Evolutionary conservation across 2,888 invertebrate genomes (phyloP), one percentile per base, ranked within the genome.

Genomic region (Noctua janthe): DNA sequence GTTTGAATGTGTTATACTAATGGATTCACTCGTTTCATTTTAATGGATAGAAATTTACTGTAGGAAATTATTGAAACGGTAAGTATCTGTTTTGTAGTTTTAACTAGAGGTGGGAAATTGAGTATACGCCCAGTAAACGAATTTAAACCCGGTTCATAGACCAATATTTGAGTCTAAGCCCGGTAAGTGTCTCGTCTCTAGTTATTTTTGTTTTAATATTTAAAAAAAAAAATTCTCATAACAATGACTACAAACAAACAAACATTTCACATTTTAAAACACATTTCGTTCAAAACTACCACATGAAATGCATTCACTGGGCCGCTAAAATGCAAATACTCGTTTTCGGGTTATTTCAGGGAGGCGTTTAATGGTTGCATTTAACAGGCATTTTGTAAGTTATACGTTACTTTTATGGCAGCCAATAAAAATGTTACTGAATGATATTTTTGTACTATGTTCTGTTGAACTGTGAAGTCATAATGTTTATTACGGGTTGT

Each of bases 331-430:
- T 91, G 92, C 91, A 91, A 93, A 93, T 93, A 92, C 91, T 92
- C 92, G 91, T 93, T 94, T 93, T 92, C 90, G 91, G 93, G 91
- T 91, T 95, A 94, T 94, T 94, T 94, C 92, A 92, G 92, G 93
- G 91, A 93, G 93, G 93, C 91, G 93, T 93, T 94, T n/a, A 95
- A 95, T 94, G 93, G 92, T 87, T 91, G 91, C 91, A 91, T 92
- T 95, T 94, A 95, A 95, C 93, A 91, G 90, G 90, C 94, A 91
- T 95, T 95, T 94, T 88, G 90, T 86, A 87, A 85, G 85, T 90
- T 90, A 90, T 88, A 88, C 81, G 84, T 86, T 94, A 92, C 91
- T 88, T 94, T 95, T 94, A 95, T 94, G 93, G 92, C 76, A n/a
- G 59, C 82, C 91, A 94, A 93, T 95, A 95, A 95, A 95, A 91